phyloP scores from a whole-genome alignment of 2,113 vertebrate species.

The Gallinago jamesoni region DNA sequence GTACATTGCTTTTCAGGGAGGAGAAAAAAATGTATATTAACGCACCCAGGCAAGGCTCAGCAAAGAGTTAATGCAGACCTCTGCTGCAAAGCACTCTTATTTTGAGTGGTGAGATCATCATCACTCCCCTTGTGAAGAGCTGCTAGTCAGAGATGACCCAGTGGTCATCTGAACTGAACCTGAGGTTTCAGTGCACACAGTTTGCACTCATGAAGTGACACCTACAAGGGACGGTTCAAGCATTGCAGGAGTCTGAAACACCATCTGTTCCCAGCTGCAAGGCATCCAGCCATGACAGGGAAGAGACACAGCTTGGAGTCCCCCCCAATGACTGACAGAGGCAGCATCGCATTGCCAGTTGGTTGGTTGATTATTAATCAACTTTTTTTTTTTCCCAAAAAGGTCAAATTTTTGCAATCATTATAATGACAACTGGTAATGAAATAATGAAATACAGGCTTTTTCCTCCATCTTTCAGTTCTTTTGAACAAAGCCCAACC shows the following conservation, averaged over 20 bases:
- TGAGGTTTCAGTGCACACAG: not conserved
- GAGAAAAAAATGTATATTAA: not conserved
- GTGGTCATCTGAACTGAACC: no score
- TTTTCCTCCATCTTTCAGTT: not conserved
- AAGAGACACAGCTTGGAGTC: accelerated
- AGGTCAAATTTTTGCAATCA: accelerated
- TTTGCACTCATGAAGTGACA: not conserved
- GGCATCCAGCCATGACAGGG: accelerated
- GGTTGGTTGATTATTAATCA: not conserved
- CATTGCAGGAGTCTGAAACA: not conserved
- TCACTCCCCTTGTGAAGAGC: not conserved
- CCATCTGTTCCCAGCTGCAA: not conserved
- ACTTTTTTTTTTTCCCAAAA: not conserved
- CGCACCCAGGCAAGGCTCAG: not conserved
- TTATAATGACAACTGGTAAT: not conserved
- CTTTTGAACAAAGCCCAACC: not conserved
- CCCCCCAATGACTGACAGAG: accelerated
- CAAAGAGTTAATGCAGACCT: not conserved
- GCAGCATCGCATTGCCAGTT: accelerated
- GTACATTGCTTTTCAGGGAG: not conserved
- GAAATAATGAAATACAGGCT: not conserved
- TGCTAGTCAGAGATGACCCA: not conserved
- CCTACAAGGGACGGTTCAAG: not conserved
- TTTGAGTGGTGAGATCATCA: not conserved
- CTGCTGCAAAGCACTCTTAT: not conserved